A percentile compares a stretch with the other conserved stretches of the same genome.
These are phyloP conservation scores for Anoncus sp. DNA, from an alignment of 2,888 invertebrate genomes.

Conservation along the genomic window DNA sequence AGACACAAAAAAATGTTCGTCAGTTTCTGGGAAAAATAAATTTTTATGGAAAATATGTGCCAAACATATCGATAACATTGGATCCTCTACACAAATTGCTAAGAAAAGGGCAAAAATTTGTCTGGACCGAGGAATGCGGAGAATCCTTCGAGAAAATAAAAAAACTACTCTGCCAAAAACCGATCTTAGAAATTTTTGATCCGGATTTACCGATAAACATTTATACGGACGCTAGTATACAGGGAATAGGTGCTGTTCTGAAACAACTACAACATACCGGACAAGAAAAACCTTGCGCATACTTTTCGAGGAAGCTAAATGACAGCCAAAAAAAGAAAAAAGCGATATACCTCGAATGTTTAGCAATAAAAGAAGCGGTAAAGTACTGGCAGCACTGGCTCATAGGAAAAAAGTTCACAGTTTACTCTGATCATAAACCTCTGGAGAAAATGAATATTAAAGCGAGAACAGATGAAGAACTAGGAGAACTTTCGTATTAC, in stretches of 20 bases:
- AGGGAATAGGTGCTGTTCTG: too few species aligned
- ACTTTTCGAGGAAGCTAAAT: conserved; percentile 6
- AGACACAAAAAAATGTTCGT: neutral
- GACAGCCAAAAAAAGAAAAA: conserved; percentile 33
- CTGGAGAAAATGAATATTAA: conserved; percentile 68
- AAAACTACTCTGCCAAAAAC: too few species aligned
- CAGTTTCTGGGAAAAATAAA: neutral
- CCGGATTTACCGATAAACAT: too few species aligned
- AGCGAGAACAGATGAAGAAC: conserved; percentile 68
- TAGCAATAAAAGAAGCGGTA: conserved; percentile 42
- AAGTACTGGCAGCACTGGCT: conserved; percentile 49
- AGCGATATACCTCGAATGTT: conserved; percentile 38
- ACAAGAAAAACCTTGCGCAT: neutral
- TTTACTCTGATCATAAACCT: conserved; percentile 65
- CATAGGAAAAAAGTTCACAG: conserved; percentile 38
- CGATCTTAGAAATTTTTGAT: too few species aligned
- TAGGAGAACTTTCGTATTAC: conserved; percentile 48
- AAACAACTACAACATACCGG: too few species aligned
- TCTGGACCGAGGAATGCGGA: too few species aligned
- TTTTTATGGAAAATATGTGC: neutral
- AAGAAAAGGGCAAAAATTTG: too few species aligned
- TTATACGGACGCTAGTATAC: too few species aligned
- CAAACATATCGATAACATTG: too few species aligned
- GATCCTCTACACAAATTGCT: too few species aligned
- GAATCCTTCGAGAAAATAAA: too few species aligned